Base-by-base conservation (phyloP, 2,797 vertebrate species). In the Arctocebus calabarensis region DNA sequence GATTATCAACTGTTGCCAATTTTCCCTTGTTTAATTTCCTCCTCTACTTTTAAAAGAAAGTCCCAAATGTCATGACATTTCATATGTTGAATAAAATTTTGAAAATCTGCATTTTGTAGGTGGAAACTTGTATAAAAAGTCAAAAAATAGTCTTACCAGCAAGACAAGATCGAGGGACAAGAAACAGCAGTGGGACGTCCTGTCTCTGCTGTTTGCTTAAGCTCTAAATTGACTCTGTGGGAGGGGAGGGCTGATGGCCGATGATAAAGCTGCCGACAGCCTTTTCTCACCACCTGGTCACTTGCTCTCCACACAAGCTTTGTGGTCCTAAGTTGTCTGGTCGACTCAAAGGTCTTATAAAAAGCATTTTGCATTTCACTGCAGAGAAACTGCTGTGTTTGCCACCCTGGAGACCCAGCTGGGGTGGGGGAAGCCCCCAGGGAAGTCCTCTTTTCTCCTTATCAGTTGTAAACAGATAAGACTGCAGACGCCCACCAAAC, bases 391-490 rank as follows among this genome's bases (percentile, higher is more conserved):
- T 59, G 48, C 79, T 79, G 9, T 95, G 84, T 97, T 98, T 97
- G 71, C 37, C 85, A 64, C 96, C 88, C 91, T 97, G 75, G 96
- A 93, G 93, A 91, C 78, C 93, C 87, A 91, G 70, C 92, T 96
- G 86, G 71, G 88, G 25, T 57, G 92, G 52, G 88, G 64, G 91
- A 87, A 71, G 62, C 20, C 52, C 10, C n/a, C 77, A 68, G 59
- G 45, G 90, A 87, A 66, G 83, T 0, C 0, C 23, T 40, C 37
- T 81, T 81, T 27, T 64, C 96, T 97, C 62, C n/a, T 93, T 98
- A 98, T 98, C 98, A 98, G 77, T 37, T 95, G 78, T 83, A 64
- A 98, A 97, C 19, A 93, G 98, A 98, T 98, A 98, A 98, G 97
- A 88, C 89, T 94, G 96, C 96, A 97, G 97, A 94, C 75, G 45